A percentile compares a stretch with the other conserved stretches of the same genome.
Evolutionary conservation across 2,113 vertebrate genomes (phyloP).

Genomic region (Boleophthalmus pectinirostris): DNA sequence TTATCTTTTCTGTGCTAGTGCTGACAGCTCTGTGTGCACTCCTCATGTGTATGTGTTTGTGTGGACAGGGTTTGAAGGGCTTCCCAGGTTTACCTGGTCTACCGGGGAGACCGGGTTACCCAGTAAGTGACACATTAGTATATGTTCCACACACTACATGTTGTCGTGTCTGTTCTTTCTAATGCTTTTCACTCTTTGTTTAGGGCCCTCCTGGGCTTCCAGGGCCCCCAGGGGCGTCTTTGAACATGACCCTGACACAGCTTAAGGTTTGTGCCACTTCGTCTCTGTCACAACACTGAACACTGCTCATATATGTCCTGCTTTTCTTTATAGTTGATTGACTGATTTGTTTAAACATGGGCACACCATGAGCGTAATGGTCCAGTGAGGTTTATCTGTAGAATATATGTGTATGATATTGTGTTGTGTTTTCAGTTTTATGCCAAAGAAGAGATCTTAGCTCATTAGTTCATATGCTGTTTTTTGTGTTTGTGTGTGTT

Average conservation of each 20-base stretch:
- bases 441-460: not conserved
- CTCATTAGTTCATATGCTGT: not conserved
- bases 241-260: slow-evolving; percentile 75
- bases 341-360: no score
- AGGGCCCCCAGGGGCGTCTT: slow-evolving; percentile 71
- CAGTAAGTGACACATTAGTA: slow-evolving; percentile 68
- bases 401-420: no score
- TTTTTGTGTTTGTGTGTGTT: not conserved
- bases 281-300: not conserved
- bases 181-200: not conserved
- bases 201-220: slow-evolving; percentile 82
- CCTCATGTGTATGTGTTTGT: slow-evolving; percentile 14
- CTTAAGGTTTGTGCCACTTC: slow-evolving; percentile 72
- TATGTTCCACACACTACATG: not conserved
- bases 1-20: not conserved
- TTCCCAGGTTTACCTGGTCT: slow-evolving; percentile 78
- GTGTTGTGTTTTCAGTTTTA: no score
- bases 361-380: no score
- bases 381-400: no score
- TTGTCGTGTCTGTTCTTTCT: not conserved
- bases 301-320: not conserved
- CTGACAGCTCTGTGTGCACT: not conserved
- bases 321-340: not conserved
- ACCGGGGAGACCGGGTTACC: slow-evolving; percentile 73
- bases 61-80: slow-evolving; percentile 83